phyloP scores from a whole-genome alignment of 2,113 vertebrate genomes.

The Stercorarius parasiticus region DNA sequence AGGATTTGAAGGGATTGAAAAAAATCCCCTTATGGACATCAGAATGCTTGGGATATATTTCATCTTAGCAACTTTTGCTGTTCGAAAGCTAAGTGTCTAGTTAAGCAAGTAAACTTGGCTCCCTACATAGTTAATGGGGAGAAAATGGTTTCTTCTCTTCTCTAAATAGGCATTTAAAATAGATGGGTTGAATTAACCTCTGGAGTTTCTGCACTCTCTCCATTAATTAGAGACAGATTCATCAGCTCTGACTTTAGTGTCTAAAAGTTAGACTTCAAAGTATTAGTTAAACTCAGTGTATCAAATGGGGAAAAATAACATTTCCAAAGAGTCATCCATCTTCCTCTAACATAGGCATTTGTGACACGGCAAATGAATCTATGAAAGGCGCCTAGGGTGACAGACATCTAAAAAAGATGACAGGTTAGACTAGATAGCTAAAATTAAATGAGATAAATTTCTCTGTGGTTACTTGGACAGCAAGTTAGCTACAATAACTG shows the following conservation, averaged over 20 bases:
- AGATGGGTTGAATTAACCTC: conserved; percentile 1
- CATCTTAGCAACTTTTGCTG: background rate
- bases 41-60: background rate
- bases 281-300: background rate
- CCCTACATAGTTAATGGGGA: background rate
- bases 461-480: background rate
- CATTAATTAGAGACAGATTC: conserved; percentile 16
- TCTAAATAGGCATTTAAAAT: conserved; percentile 37
- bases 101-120: conserved; percentile 21
- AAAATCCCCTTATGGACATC: background rate
- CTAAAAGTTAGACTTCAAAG: conserved; percentile 13
- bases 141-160: background rate
- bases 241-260: background rate
- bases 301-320: background rate
- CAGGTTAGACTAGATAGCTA: background rate
- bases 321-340: background rate
- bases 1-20: background rate
- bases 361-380: background rate
- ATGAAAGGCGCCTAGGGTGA: background rate
- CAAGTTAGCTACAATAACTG: background rate
- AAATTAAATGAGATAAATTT: background rate
- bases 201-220: conserved; percentile 10
- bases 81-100: background rate
- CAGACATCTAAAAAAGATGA: background rate
- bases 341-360: background rate